A percentile compares a stretch with the other conserved stretches of the same genome.
Conservation (phyloP, 35 echinoderm and acorn worm species). For the Heliocidaris tuberculata region DNA sequence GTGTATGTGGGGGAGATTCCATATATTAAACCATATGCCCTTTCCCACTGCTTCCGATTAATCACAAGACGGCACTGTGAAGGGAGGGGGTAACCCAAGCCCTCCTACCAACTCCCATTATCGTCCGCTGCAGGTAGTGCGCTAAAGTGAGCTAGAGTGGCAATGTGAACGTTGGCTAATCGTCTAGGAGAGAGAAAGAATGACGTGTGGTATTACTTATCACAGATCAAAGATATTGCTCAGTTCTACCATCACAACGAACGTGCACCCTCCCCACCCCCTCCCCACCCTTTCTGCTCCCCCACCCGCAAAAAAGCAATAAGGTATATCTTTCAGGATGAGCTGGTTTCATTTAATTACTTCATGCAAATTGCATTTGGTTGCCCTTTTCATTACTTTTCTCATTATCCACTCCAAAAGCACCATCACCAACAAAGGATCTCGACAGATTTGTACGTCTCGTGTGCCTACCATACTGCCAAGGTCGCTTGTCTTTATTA, state of each 20-base stretch:
- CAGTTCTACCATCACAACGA: background rate
- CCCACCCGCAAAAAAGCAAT: slow-evolving; percentile 15
- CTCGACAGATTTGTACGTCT: background rate
- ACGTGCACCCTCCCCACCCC: background rate
- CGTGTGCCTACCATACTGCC: background rate
- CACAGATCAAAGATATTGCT: slow-evolving; percentile 17
- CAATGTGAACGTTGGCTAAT: background rate
- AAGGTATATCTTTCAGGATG: slow-evolving; percentile 17
- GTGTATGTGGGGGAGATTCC: background rate
- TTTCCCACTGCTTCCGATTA: background rate
- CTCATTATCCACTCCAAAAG: slow-evolving; percentile 2
- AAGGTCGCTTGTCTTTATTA: background rate
- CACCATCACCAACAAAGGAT: slow-evolving; percentile 4
- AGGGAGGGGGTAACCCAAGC: background rate
- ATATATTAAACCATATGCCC: slow-evolving; percentile 7
- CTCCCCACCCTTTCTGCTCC: too few relatives aligned
- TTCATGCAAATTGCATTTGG: slow-evolving; percentile 17
- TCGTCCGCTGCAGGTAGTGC: background rate
- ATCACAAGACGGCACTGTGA: background rate
- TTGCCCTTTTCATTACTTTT: slow-evolving; percentile 12
- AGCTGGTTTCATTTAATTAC: slow-evolving; percentile 18
- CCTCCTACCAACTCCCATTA: background rate
- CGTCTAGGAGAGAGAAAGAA: background rate
- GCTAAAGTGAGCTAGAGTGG: background rate
- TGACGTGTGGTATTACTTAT: background rate